A percentile compares a stretch with the other conserved stretches of the same genome.
Evolutionary conservation across 1,140 invertebrate species (phyloP).

Genomic region (Nebria ingens): DNA sequence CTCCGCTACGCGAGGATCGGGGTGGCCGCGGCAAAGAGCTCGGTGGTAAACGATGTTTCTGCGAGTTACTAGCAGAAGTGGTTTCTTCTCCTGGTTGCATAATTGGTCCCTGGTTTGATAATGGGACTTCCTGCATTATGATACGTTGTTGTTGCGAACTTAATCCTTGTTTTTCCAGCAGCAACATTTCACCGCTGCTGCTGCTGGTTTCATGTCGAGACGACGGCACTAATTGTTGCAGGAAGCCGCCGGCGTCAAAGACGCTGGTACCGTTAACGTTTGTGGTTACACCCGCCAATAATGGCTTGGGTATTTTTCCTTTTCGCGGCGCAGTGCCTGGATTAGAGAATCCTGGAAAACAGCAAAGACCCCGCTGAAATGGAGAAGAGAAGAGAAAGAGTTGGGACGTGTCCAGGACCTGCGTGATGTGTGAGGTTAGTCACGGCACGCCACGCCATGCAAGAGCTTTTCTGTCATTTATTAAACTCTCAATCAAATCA

Average conservation of each 20-base stretch:
- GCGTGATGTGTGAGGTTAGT: conserved; percentile 27
- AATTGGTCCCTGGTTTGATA: conserved; percentile 24
- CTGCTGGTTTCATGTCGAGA: conserved; percentile 32
- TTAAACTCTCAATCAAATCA: too few species aligned
- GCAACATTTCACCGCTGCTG: conserved; percentile 54
- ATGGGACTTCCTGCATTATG: conserved; percentile 41
- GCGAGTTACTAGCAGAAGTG: not conserved
- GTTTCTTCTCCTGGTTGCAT: not conserved
- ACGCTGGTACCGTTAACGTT: conserved; percentile 22
- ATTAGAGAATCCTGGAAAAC: conserved; percentile 80
- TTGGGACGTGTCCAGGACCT: conserved; percentile 41
- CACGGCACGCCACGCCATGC: conserved; percentile 24
- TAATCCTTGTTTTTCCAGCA: conserved; percentile 63
- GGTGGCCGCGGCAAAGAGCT: conserved; percentile 48
- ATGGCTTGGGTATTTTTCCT: conserved; percentile 71
- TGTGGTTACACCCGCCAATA: conserved; percentile 60
- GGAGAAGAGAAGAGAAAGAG: conserved; percentile 43
- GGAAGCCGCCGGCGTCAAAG: conserved; percentile 40
- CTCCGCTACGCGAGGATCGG: conserved; percentile 42
- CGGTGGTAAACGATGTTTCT: conserved; percentile 40
- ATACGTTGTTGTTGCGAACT: conserved; percentile 63
- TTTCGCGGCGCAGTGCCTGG: conserved; percentile 67
- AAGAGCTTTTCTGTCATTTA: too few species aligned
- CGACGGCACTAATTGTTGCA: conserved; percentile 38
- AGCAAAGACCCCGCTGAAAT: conserved; percentile 72